Evolutionary conservation across 2,113 vertebrate species (phyloP), one percentile per base, ranked within the genome.

Genomic region (Copsychus sechellarum): DNA sequence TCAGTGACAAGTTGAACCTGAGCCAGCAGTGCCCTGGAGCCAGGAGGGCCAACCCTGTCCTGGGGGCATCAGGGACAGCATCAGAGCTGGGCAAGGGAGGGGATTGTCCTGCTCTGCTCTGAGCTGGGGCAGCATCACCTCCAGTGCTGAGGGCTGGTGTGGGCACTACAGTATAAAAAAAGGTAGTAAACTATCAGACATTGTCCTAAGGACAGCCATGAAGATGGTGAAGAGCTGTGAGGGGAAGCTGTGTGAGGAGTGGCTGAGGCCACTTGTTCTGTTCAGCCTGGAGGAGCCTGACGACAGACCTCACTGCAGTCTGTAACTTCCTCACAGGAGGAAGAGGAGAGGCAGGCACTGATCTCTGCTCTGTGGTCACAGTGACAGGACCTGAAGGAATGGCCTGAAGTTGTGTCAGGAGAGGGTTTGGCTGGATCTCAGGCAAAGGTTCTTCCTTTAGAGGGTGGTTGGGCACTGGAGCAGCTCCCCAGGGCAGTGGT

Each of bases 1-100:
- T 34, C 0, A 0, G 0, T 21, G 34, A 0, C 2, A 60, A 45
- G 38, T 0, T 70, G 73, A 61, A 28, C 10, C 8, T 9, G 47
- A 8, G 33, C 0, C 54, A 78, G 54, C 64, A 69, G 47, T 28
- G 54, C 47, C 38, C 33, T 69, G 72, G 45, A 78, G 47, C 18
- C 83, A 86, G 64, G 62, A 78, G 38, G 22, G 45, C 9, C 47
- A 61, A 0, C 2, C 3, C 6, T 78, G 47, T 14, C 47, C n/a
- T 45, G 23, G 33, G 13, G 0, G 8, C 64, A 61, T 15, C 54
- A 78, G 38, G 28, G 18, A 18, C 47, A 78, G 47, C 64, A 78
- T 16, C 0, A 0, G 38, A 78, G 45, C 45, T 0, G 0, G 72
- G 22, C 18, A 60, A 45, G 62, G 47, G 47, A 69, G 54, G 45